Evolutionary conservation across 2,113 vertebrate genomes (phyloP).

Genomic region (Silurus meridionalis): DNA sequence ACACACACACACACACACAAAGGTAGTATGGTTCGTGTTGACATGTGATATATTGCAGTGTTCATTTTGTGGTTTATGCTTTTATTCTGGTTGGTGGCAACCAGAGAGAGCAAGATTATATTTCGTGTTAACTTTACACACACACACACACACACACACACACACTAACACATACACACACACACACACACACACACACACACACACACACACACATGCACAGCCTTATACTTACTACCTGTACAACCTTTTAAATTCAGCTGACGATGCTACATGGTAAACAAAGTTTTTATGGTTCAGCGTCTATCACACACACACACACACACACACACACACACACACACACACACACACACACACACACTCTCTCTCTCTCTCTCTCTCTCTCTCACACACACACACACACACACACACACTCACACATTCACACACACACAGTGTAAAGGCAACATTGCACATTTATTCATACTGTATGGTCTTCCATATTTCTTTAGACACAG

Average conservation of each 20-base stretch:
- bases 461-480: background rate
- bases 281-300: no score
- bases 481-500: background rate
- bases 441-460: background rate
- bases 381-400: background rate
- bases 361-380: no score
- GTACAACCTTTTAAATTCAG: no score
- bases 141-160: background rate
- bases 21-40: background rate
- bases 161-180: background rate
- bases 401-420: background rate
- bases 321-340: no score
- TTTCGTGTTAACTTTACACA: slow-evolving; percentile 12
- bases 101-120: background rate
- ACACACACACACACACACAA: background rate
- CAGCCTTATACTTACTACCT: background rate
- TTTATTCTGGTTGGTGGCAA: background rate
- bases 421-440: background rate
- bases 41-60: background rate
- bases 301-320: no score
- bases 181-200: slow-evolving; percentile 1
- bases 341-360: no score
- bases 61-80: background rate
- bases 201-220: background rate
- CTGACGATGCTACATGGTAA: no score